These are phyloP conservation scores for Meloidogyne floridensis DNA, from an alignment of 1,140 invertebrate genomes.

Conservation along the genomic window DNA sequence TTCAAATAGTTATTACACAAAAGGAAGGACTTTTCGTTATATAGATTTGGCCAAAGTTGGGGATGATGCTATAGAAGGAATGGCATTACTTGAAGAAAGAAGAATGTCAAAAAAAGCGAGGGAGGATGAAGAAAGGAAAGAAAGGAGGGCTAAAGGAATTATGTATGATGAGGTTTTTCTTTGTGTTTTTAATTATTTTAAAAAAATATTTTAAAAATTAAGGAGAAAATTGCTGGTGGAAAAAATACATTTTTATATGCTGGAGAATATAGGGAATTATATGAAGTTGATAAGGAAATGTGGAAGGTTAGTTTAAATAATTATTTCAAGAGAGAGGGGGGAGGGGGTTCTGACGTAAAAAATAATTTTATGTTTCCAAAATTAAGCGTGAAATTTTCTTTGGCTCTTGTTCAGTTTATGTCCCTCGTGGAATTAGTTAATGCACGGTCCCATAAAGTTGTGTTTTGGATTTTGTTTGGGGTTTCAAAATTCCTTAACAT, in stretches of 20 bases:
- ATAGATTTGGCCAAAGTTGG: not conserved
- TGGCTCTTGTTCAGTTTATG: too few species aligned
- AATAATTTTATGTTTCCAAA: too few species aligned
- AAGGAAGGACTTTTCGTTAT: conserved; percentile 12
- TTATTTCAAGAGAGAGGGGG: too few species aligned
- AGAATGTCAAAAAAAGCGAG: not conserved
- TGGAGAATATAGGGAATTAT: not conserved
- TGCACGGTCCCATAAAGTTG: too few species aligned
- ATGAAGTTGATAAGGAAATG: not conserved
- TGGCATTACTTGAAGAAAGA: conserved; percentile 7
- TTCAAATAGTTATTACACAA: not conserved
- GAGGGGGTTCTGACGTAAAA: too few species aligned
- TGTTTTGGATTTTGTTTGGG: too few species aligned
- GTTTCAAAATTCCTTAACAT: too few species aligned
- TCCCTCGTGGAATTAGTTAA: too few species aligned
- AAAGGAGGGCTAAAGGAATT: conserved; percentile 20
- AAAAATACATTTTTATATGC: conserved; percentile 6
- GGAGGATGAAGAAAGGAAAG: not conserved
- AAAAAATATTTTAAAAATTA: not conserved
- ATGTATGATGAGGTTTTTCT: conserved; percentile 26
- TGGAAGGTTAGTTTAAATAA: not conserved
- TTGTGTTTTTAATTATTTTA: not conserved
- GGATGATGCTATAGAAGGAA: not conserved
- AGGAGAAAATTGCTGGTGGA: conserved; percentile 19
- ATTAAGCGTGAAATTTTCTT: too few species aligned